Evolutionary conservation across 1,140 invertebrate species (phyloP).

Genomic region (Orchestia grillus): DNA sequence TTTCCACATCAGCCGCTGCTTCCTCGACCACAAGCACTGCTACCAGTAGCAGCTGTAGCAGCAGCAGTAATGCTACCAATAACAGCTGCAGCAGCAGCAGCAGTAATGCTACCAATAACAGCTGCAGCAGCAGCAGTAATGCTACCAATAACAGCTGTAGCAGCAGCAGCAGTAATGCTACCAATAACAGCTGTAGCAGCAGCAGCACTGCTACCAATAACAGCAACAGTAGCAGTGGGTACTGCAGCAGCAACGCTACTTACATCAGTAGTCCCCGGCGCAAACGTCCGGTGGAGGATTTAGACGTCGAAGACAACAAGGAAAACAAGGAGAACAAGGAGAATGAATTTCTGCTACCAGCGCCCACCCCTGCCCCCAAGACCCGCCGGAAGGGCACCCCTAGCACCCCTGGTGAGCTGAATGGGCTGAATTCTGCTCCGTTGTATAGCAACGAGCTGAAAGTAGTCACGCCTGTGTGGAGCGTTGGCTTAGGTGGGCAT

Average conservation of each 20-base stretch:
- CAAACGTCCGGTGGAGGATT: background rate
- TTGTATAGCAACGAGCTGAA: too few species aligned
- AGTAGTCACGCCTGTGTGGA: too few species aligned
- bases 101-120: background rate
- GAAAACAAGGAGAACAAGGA: slow-evolving; percentile 71
- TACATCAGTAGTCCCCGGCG: slow-evolving; percentile 17
- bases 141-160: background rate
- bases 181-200: background rate
- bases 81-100: slow-evolving; percentile 14
- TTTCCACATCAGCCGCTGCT: too few species aligned
- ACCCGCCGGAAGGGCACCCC: slow-evolving; percentile 65
- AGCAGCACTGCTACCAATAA: slow-evolving; percentile 3
- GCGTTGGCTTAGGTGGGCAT: too few species aligned
- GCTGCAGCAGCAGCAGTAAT: background rate
- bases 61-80: background rate
- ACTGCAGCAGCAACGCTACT: background rate
- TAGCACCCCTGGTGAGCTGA: slow-evolving; percentile 59
- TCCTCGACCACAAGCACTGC: background rate
- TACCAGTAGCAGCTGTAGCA: background rate
- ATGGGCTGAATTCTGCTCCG: background rate
- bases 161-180: background rate
- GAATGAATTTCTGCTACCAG: slow-evolving; percentile 72
- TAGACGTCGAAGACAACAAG: slow-evolving; percentile 69
- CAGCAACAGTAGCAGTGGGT: background rate
- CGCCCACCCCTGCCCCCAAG: slow-evolving; percentile 69